Evolutionary conservation across 2,888 invertebrate genomes (phyloP).

Genomic region (Osmoderma eremita): DNA sequence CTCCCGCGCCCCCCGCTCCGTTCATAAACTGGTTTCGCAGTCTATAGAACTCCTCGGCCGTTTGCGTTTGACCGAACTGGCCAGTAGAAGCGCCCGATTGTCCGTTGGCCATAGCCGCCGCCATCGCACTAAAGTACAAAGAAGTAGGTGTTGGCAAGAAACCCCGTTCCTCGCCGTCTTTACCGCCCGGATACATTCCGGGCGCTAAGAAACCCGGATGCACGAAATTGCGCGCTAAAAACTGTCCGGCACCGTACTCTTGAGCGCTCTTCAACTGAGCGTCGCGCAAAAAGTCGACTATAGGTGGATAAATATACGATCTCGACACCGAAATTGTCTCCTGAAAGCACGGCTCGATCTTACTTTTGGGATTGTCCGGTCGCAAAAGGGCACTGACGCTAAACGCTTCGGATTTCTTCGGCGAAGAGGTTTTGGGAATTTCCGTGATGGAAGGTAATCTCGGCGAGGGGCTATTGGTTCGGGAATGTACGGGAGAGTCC

Average conservation of each 20-base stretch:
- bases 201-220: constrained; percentile 69
- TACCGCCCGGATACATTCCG: constrained; percentile 65
- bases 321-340: constrained; percentile 67
- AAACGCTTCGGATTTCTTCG: constrained; percentile 83
- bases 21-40: constrained; percentile 69
- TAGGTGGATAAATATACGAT: constrained; percentile 72
- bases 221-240: constrained; percentile 63
- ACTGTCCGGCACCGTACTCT: constrained; percentile 57
- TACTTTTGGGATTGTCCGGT: constrained; percentile 74
- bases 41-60: constrained; percentile 69
- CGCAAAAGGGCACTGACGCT: constrained; percentile 84
- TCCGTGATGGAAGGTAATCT: constrained; percentile 64
- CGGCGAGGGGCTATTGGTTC: constrained; percentile 67
- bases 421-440: constrained; percentile 60
- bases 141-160: constrained; percentile 66
- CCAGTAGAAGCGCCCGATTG: constrained; percentile 54
- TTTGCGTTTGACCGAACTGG: constrained; percentile 66
- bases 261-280: constrained; percentile 62
- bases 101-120: constrained; percentile 69
- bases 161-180: constrained; percentile 62
- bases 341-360: constrained; percentile 63
- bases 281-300: constrained; percentile 71
- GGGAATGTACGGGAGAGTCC: constrained; percentile 75
- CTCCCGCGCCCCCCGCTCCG: constrained; percentile 53
- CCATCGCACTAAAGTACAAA: constrained; percentile 75